Conservation (phyloP, 2,888 invertebrate genomes). For the Harpalus rufipes region DNA sequence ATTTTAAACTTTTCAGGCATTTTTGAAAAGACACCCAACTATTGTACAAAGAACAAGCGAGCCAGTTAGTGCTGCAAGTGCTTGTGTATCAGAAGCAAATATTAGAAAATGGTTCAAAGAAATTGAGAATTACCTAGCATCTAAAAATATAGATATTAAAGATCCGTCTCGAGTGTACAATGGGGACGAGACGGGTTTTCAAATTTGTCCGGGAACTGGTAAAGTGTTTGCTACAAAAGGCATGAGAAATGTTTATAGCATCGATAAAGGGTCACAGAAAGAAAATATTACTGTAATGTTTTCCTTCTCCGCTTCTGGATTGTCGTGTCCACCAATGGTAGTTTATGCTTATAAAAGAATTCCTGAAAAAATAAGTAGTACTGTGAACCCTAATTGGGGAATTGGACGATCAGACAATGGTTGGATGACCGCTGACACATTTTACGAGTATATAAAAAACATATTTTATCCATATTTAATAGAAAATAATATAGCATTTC, state of each 20-base stretch:
- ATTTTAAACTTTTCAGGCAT: slow-evolving; percentile 67
- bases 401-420: slow-evolving; percentile 72
- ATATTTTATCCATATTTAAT: slow-evolving; percentile 70
- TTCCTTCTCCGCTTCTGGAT: slow-evolving; percentile 69
- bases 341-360: slow-evolving; percentile 71
- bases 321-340: slow-evolving; percentile 69
- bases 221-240: slow-evolving; percentile 70
- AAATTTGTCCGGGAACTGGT: slow-evolving; percentile 70
- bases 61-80: slow-evolving; percentile 71
- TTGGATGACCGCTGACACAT: slow-evolving; percentile 72
- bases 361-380: slow-evolving; percentile 69
- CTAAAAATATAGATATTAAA: slow-evolving; percentile 68
- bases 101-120: slow-evolving; percentile 72
- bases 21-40: slow-evolving; percentile 71
- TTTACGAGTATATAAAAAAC: slow-evolving; percentile 72
- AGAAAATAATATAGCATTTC: slow-evolving; percentile 69
- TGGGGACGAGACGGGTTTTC: slow-evolving; percentile 71
- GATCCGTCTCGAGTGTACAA: slow-evolving; percentile 71
- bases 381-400: slow-evolving; percentile 71
- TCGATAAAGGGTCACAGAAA: slow-evolving; percentile 69
- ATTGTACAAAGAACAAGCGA: slow-evolving; percentile 70
- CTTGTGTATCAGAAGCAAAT: slow-evolving; percentile 71
- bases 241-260: slow-evolving; percentile 70
- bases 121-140: slow-evolving; percentile 68
- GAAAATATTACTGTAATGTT: slow-evolving; percentile 71